These are phyloP conservation scores for Bombus ignitus DNA, from an alignment of 1,140 invertebrate genomes.

Conservation along the genomic window DNA sequence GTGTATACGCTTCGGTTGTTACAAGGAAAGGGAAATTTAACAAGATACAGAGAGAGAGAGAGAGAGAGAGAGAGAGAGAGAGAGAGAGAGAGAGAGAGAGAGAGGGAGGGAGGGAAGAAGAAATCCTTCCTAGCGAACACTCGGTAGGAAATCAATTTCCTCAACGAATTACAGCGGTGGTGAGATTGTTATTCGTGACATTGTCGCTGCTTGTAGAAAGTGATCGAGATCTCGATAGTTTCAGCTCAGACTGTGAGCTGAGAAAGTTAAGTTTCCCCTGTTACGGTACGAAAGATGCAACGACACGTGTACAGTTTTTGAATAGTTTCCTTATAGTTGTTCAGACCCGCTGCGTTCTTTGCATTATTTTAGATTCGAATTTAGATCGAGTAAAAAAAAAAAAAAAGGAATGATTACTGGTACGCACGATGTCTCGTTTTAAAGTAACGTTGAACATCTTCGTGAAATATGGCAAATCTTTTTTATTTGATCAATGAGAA, in stretches of 20 bases:
- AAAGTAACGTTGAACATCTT: too few species aligned
- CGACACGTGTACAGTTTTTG: neutral
- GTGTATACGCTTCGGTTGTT: neutral
- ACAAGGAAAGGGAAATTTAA: neutral
- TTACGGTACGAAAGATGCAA: neutral
- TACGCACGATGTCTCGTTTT: neutral
- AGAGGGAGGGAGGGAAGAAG: too few species aligned
- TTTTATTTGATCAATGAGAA: neutral
- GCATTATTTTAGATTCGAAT: neutral
- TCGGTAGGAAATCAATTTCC: conserved; percentile 11
- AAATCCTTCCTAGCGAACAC: neutral
- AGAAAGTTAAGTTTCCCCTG: neutral
- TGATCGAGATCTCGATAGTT: conserved; percentile 26
- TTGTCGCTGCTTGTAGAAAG: neutral
- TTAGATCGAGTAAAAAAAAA: neutral
- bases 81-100: neutral
- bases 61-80: too few species aligned
- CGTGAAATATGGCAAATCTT: too few species aligned
- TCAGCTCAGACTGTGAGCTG: neutral
- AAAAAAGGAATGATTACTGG: neutral
- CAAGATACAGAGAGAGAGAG: neutral
- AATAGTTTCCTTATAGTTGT: neutral
- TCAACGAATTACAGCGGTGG: neutral
- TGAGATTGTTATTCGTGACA: neutral
- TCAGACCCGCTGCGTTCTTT: neutral